Base-by-base conservation (phyloP, 2,888 invertebrate genomes). In the Taphrorychus bicolor region DNA sequence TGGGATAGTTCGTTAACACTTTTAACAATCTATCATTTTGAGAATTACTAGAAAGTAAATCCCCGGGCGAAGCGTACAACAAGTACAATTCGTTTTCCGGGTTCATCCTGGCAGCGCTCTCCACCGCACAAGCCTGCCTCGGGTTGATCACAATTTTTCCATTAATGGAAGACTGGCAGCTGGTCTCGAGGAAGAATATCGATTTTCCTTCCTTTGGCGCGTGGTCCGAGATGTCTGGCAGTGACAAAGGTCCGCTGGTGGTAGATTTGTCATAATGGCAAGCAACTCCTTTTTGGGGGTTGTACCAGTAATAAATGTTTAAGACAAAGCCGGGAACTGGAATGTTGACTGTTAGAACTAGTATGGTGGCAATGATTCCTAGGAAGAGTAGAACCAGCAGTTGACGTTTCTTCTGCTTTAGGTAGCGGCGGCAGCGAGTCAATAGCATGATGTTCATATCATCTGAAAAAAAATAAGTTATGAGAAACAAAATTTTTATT, bases 131-230 rank as follows among this genome's bases (percentile, higher is more conserved):
- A 0, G 89, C 88, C 75, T 91, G 88, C 16, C 90, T 82, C 0
- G 86, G 76, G 17, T 83, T 84, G 24, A 90, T 76, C 0, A 80
- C 76, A 5, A 85, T 78, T 3, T 84, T 83, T 1, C 80, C 83
- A 41, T 76, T 74, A 5, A 71, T 68, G 45, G 73, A 74, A 0
- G 81, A 80, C 66, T 82, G 83, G 73, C 89, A 90, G 0, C 89
- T 88, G 0, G 90, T 89, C 75, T 90, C 89, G 72, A 87, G 86
- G 74, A 91, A 90, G 77, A 89, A 90, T 71, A 90, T 89, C 9
- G 87, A 86, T 16, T 77, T 76, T 16, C 83, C 82, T 53, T 79
- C 75, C 3, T 71, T 68, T 14, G 82, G 77, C 18, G 53, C 49
- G 14, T 54, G 76, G 1, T 78, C 76, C 0, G 76, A 74, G 40